Percentiles rank a stretch among this genome's conserved stretches.
Conservation (phyloP, 2,888 invertebrate genomes). For the Oxycera nigricornis region DNA sequence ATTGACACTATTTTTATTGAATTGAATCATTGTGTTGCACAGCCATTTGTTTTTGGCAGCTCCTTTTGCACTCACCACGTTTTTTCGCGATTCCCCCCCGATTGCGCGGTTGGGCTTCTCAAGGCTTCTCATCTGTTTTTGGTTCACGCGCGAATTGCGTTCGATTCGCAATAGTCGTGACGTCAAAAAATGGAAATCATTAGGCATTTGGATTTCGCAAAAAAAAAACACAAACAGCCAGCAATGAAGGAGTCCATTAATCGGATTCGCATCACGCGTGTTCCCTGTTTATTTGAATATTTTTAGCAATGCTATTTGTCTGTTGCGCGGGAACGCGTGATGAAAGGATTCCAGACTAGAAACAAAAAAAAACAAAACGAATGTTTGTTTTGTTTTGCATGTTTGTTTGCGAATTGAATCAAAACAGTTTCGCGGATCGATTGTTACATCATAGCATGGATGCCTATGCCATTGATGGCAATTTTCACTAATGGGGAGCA, state of each 20-base stretch:
- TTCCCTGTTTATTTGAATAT: neutral
- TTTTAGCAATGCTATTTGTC: conserved; percentile 6
- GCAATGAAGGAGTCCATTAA: neutral
- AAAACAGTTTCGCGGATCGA: neutral
- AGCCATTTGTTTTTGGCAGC: neutral
- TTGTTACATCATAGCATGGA: neutral
- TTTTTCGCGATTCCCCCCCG: no score
- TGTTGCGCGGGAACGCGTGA: neutral
- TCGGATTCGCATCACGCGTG: neutral
- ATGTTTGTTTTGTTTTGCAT: no score
- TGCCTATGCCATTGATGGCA: neutral
- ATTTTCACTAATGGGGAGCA: neutral
- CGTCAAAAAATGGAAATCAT: neutral
- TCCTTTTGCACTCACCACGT: neutral
- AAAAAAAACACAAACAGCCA: neutral
- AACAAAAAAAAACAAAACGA: no score
- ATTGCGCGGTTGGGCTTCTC: no score
- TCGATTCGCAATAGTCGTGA: neutral
- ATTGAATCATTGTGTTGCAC: neutral
- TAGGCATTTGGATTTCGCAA: neutral
- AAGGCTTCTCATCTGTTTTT: neutral
- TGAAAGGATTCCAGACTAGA: neutral
- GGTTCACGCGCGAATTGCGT: neutral
- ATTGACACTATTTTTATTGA: conserved; percentile 8
- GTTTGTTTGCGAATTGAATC: neutral